Percentiles rank a stretch among this genome's conserved stretches.
Evolutionary conservation across 2,113 vertebrate species (phyloP).

Genomic region (Agelaius phoeniceus): DNA sequence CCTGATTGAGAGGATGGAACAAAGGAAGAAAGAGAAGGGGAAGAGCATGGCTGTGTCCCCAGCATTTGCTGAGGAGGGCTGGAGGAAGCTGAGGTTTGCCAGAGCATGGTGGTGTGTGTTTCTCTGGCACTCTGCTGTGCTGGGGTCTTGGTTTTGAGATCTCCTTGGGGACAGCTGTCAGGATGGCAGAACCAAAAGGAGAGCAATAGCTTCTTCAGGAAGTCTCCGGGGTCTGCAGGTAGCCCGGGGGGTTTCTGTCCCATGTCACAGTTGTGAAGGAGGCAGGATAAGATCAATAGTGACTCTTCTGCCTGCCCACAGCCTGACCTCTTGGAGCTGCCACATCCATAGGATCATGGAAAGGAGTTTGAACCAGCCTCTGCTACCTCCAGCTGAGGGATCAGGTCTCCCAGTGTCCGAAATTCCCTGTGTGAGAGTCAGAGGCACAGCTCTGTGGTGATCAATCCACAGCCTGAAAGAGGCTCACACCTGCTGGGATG

Average conservation of each 20-base stretch:
- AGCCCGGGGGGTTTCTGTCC: background rate
- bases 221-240: background rate
- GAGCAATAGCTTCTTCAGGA: background rate
- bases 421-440: background rate
- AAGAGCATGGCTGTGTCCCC: background rate
- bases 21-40: background rate
- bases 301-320: background rate
- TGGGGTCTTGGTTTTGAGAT: background rate
- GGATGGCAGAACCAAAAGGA: background rate
- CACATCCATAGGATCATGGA: background rate
- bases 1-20: background rate
- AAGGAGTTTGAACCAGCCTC: background rate
- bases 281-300: background rate
- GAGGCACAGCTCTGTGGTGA: background rate
- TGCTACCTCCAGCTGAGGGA: background rate
- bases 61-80: background rate
- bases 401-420: background rate
- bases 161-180: background rate
- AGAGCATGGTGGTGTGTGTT: accelerated
- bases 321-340: background rate
- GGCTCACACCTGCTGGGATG: background rate
- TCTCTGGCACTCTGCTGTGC: background rate
- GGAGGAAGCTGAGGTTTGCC: background rate
- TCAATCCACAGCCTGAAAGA: background rate
- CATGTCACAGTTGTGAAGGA: background rate